Percentiles rank a stretch among this genome's conserved stretches.
These are phyloP conservation scores for Chionodraco myersi DNA, from an alignment of 2,113 vertebrate species.

Conservation along the genomic window DNA sequence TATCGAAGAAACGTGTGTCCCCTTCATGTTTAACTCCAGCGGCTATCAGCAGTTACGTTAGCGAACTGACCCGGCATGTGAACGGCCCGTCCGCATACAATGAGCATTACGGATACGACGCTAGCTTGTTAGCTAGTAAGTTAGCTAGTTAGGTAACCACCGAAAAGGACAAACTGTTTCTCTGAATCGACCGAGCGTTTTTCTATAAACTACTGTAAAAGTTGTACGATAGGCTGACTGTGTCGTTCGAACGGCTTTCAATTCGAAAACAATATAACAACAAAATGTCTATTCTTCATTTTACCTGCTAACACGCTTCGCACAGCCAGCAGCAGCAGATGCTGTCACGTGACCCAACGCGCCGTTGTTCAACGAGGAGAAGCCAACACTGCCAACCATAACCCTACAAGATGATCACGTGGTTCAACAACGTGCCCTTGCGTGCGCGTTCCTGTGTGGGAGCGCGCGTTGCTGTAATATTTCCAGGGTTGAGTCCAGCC, in stretches of 20 bases:
- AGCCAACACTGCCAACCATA: conserved; percentile 46
- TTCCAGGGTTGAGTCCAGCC: background rate
- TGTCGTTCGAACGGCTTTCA: background rate
- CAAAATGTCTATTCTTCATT: conserved; percentile 34
- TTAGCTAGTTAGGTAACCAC: conserved; percentile 10
- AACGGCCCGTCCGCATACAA: conserved; percentile 67
- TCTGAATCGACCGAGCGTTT: rapidly evolving
- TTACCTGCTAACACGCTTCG: conserved; percentile 86
- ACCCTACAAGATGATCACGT: conserved; percentile 24
- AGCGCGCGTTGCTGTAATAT: background rate
- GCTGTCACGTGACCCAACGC: conserved; percentile 79
- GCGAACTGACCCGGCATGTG: conserved; percentile 61
- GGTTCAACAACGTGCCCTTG: background rate
- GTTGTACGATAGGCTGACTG: rapidly evolving
- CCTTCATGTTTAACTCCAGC: background rate
- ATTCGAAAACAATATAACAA: background rate
- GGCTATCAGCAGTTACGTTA: background rate
- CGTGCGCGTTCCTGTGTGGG: conserved; percentile 22
- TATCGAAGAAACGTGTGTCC: conserved; percentile 7
- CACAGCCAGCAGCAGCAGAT: conserved; percentile 83
- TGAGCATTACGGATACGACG: conserved; percentile 32
- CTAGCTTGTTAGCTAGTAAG: conserved; percentile 31
- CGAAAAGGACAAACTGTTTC: background rate
- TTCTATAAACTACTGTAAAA: background rate
- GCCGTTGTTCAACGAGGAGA: conserved; percentile 66